These are phyloP conservation scores for Sibirionetta formosa DNA, from an alignment of 2,797 vertebrate species.

Conservation along the genomic window DNA sequence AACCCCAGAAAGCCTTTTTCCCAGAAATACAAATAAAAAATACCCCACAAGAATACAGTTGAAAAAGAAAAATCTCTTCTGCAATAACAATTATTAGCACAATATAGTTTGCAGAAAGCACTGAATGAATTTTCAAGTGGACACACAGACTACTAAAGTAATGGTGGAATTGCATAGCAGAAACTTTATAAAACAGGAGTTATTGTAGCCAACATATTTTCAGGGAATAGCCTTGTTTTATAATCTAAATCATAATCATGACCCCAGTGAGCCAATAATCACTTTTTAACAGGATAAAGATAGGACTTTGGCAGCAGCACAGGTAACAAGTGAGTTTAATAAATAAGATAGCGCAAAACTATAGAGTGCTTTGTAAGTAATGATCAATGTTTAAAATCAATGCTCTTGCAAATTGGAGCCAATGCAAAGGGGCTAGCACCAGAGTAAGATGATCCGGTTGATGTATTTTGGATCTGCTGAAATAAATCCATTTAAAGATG, in stretches of 20 bases:
- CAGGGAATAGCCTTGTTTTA: background rate
- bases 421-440: slow-evolving; percentile 38
- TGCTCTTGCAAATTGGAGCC: slow-evolving; percentile 65
- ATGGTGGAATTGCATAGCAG: background rate
- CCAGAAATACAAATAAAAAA: background rate
- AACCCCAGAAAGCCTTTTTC: background rate
- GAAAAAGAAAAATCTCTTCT: background rate
- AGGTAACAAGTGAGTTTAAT: slow-evolving; percentile 41
- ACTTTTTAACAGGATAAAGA: slow-evolving; percentile 1
- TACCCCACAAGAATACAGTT: background rate
- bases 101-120: background rate
- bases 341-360: slow-evolving; percentile 32
- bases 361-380: slow-evolving; percentile 25
- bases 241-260: background rate
- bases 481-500: slow-evolving; percentile 74
- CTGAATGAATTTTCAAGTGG: background rate
- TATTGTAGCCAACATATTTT: background rate
- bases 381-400: slow-evolving; percentile 59
- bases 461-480: slow-evolving; percentile 72
- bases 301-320: background rate
- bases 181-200: background rate
- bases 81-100: background rate
- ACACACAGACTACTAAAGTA: background rate
- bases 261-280: background rate
- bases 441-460: slow-evolving; percentile 60